Percentiles rank a stretch among this genome's conserved stretches.
Evolutionary conservation across 2,113 vertebrate species (phyloP).

Genomic region (Rhinopomastus cyanomelas): DNA sequence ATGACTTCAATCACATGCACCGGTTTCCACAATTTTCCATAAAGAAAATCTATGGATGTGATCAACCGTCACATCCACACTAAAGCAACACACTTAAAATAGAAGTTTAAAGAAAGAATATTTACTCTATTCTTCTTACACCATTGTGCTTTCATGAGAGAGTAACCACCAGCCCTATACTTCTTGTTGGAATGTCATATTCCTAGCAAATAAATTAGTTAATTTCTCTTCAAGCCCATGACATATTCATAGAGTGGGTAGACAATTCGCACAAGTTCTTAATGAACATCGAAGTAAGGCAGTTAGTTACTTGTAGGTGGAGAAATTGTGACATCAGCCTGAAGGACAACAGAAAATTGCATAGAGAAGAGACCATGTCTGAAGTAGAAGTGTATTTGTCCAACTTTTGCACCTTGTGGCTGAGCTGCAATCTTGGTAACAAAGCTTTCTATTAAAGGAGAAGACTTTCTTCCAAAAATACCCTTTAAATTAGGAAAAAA

Average conservation of each 20-base stretch:
- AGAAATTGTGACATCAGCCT: not conserved
- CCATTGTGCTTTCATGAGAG: not conserved
- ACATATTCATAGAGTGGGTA: not conserved
- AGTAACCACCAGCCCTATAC: not conserved
- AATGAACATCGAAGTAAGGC: not conserved
- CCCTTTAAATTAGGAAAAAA: not conserved
- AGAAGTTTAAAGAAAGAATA: not conserved
- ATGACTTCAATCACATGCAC: not conserved
- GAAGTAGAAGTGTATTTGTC: not conserved
- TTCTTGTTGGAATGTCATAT: not conserved
- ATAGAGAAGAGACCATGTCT: not conserved
- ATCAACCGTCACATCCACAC: not conserved
- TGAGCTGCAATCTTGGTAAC: not conserved
- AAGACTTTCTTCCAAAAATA: not conserved
- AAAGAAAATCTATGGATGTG: not conserved
- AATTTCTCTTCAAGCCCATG: not conserved
- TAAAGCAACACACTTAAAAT: not conserved
- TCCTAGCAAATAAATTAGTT: not conserved
- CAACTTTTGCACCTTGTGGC: not conserved
- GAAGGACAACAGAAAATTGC: not conserved
- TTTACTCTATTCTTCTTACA: not conserved
- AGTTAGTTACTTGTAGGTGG: not conserved
- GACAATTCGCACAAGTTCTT: not conserved
- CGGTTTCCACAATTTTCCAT: not conserved
- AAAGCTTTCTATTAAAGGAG: not conserved